Conservation (phyloP, 2,113 vertebrate genomes). For the Taxidea taxus region DNA sequence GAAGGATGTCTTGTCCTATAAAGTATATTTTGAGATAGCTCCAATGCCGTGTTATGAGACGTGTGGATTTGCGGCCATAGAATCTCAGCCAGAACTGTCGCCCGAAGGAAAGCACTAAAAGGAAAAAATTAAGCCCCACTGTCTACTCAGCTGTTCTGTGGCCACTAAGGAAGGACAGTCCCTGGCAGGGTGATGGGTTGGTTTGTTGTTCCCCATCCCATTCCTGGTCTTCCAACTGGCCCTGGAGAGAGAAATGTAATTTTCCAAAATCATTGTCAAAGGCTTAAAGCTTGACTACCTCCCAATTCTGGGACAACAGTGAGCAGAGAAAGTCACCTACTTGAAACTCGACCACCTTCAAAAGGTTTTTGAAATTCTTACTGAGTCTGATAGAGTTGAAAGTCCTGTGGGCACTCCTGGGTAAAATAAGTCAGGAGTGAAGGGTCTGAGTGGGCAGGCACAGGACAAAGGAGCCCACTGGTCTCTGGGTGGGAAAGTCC, state of each 20-base stretch:
- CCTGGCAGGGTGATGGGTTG: background rate
- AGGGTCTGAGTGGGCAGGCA: background rate
- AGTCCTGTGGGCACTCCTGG: background rate
- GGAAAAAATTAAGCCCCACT: accelerated
- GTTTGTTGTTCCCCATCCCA: background rate
- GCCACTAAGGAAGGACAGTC: background rate
- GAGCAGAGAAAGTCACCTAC: background rate
- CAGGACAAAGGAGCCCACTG: no score
- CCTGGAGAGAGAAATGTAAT: background rate
- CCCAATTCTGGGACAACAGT: background rate
- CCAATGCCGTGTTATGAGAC: background rate
- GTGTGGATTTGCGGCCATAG: background rate
- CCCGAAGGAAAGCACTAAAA: background rate
- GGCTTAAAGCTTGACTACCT: background rate
- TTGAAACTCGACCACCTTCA: background rate
- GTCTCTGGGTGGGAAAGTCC: background rate
- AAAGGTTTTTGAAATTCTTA: background rate
- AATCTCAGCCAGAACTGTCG: background rate
- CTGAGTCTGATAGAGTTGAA: accelerated
- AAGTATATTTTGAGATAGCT: background rate
- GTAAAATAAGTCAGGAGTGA: background rate
- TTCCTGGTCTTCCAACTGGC: background rate
- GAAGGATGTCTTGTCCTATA: background rate
- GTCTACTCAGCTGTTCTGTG: background rate
- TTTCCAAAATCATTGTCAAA: no score